Conservation (phyloP, 23 tunicate species). For the Trididemnum miniatum region DNA sequence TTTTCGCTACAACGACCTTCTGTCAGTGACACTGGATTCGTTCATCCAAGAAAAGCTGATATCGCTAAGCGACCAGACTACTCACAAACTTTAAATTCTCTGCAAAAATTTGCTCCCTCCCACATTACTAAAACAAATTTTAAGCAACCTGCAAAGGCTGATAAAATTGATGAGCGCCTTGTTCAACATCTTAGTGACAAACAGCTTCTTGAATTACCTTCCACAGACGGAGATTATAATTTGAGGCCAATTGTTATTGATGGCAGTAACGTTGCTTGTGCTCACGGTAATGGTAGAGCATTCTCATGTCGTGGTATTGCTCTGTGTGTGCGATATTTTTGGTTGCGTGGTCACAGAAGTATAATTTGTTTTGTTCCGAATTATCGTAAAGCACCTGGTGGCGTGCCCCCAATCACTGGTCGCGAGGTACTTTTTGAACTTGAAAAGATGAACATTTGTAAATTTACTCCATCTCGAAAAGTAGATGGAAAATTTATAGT, state of each 20-base stretch:
- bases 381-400: constrained; percentile 56
- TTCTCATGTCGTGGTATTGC: constrained; percentile 92
- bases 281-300: constrained; percentile 39
- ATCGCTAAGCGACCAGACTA: too few relatives aligned
- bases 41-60: too few relatives aligned
- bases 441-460: constrained; percentile 49
- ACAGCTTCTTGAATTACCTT: constrained; percentile 31
- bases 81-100: too few relatives aligned
- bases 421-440: constrained; percentile 38
- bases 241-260: constrained; percentile 84
- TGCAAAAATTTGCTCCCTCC: too few relatives aligned
- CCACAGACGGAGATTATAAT: constrained; percentile 10
- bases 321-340: constrained; percentile 69
- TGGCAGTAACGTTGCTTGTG: constrained; percentile 80
- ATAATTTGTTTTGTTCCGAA: constrained; percentile 81
- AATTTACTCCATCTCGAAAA: constrained; percentile 69
- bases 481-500: constrained; percentile 43
- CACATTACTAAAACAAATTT: too few relatives aligned
- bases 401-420: constrained; percentile 57
- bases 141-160: too few relatives aligned
- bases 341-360: constrained; percentile 65
- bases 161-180: too few relatives aligned
- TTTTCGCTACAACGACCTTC: too few relatives aligned
- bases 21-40: too few relatives aligned
- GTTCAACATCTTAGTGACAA: too few relatives aligned